Conservation (phyloP, 35 echinoderm and acorn worm genomes). For the Stichopus chloronotus region DNA sequence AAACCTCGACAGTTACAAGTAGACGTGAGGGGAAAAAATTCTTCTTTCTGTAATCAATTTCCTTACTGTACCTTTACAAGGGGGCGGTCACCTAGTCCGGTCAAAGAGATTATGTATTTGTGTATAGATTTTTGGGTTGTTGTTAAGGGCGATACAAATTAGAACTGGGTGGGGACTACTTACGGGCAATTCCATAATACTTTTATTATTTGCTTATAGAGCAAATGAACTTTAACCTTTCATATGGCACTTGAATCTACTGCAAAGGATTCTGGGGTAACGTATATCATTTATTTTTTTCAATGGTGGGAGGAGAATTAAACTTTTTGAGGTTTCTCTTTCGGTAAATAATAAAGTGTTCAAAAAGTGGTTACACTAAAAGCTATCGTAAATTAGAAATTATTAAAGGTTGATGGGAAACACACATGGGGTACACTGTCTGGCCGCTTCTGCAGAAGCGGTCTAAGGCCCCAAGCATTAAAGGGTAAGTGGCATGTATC, state of each 20-base stretch:
- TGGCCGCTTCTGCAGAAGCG: too few species aligned
- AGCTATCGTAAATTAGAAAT: not conserved
- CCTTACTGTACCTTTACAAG: conserved; percentile 9
- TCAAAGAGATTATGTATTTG: conserved; percentile 29
- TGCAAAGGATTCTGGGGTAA: conserved; percentile 38
- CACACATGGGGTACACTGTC: not conserved
- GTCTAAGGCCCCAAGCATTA: too few species aligned
- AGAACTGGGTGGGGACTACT: conserved; percentile 52
- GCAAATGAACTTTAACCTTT: not conserved
- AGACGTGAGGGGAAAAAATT: conserved; percentile 24
- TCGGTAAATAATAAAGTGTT: not conserved
- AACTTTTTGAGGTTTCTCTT: not conserved
- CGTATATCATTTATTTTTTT: conserved; percentile 21
- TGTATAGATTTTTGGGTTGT: conserved; percentile 14
- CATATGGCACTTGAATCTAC: conserved; percentile 11
- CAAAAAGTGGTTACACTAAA: not conserved
- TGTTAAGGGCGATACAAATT: conserved; percentile 53
- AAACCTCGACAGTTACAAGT: conserved; percentile 56
- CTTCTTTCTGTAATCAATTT: not conserved
- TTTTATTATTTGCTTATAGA: not conserved
- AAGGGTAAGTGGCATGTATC: too few species aligned
- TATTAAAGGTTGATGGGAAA: not conserved
- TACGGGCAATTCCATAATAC: conserved; percentile 22
- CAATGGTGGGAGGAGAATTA: not conserved
- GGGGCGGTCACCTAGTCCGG: not conserved